Base-by-base conservation (phyloP, 1,140 invertebrate species). In the Phenacoccus solenopsis region DNA sequence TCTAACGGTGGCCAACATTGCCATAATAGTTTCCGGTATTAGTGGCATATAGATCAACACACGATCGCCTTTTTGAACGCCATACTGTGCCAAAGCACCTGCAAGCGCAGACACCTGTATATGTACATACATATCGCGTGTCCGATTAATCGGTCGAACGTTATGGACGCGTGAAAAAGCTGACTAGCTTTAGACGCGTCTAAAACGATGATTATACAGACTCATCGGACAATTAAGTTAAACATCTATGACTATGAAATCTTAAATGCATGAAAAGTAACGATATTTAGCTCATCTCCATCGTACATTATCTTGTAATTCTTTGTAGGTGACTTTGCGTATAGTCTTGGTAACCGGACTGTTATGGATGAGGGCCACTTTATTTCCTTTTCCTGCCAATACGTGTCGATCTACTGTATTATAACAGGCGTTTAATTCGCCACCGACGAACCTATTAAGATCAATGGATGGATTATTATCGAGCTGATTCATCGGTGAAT, bases 361-460 rank as follows among this genome's bases (percentile, higher is more conserved):
- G 77, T 97, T 94, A 75, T 96, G 89, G 38, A 96, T 91, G 1
- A 98, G 79, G 0, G 94, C 94, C 0, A 87, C 78, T 77, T 89
- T 87, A 1, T 87, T 83, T 0, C 92, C 93, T 5, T 84, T 81
- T 0, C 93, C 93, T 0, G 83, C 84, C 13, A 84, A 81, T 0
- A 96, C 89, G 80, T 97, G 94, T 5, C 93, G 82, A 77, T 98
- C 94, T 1, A 97, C 80, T 0, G 92, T 90, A 80, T 97, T 97
- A 82, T 95, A 91, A 77, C 92, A 95, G 0, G 93, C 91, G 74
- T 94, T 97, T 75, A 96, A 77, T 80, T 96, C 88, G 3, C 93
- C 94, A 1, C 91, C 93, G 0, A 88, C 85, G 82, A 90, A 95
- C 89, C 89, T 90, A 70, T 21, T 76, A 25, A 64, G 22, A 22